Evolutionary conservation across 2,113 vertebrate species (phyloP).

Genomic region (Cervus canadensis): DNA sequence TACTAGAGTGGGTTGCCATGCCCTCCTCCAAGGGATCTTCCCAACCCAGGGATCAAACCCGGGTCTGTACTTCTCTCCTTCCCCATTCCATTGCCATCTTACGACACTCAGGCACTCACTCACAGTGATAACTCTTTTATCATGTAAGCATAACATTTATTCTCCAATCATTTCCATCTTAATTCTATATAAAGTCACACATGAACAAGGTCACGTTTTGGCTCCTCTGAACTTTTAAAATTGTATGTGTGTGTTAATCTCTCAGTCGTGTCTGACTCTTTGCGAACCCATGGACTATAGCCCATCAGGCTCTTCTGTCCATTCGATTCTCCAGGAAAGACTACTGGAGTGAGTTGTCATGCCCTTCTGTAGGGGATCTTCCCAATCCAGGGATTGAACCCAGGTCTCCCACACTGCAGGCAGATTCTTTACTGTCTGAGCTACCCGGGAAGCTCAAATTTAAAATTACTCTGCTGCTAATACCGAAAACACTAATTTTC

Average conservation of each 20-base stretch:
- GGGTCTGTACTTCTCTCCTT: neutral
- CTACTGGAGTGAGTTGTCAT: neutral
- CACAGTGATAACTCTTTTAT: neutral
- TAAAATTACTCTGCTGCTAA: neutral
- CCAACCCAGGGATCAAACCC: neutral
- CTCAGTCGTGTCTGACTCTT: neutral
- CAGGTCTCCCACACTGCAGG: neutral
- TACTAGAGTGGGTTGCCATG: neutral
- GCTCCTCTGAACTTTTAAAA: neutral
- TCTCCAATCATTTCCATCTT: neutral
- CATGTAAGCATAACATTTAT: neutral
- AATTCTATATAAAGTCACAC: neutral
- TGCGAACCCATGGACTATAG: neutral
- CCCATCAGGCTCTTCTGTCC: neutral
- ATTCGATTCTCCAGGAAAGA: neutral
- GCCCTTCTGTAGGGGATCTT: neutral
- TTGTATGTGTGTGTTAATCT: neutral
- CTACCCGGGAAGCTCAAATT: neutral
- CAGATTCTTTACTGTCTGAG: neutral
- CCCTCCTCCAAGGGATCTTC: neutral
- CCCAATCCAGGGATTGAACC: neutral
- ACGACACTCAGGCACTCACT: neutral
- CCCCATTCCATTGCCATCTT: neutral
- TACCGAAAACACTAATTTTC: neutral
- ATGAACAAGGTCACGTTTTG: neutral